Conservation (phyloP, 2,888 invertebrate genomes). For the Drosophila infuscata region DNA sequence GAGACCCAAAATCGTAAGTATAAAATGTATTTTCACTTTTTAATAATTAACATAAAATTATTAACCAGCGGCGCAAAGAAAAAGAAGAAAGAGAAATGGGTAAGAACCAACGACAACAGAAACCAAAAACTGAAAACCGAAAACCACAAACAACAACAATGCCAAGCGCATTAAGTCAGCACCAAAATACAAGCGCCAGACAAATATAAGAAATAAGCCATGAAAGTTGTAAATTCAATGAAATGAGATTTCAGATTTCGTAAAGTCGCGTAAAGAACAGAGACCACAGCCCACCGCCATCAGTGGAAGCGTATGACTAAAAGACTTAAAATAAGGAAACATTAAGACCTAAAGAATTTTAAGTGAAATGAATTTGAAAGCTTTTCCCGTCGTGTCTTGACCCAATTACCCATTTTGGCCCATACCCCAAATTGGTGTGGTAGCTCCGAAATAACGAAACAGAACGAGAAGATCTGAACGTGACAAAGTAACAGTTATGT, state of each 20-base stretch:
- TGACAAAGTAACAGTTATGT: conserved; percentile 56
- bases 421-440: conserved; percentile 48
- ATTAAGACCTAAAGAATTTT: conserved; percentile 70
- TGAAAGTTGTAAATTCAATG: conserved; percentile 68
- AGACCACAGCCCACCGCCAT: conserved; percentile 26
- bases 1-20: conserved; percentile 46
- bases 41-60: conserved; percentile 80
- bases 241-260: conserved; percentile 60
- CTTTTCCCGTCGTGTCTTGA: conserved; percentile 77
- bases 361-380: conserved; percentile 77
- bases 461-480: conserved; percentile 52
- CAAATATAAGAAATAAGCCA: conserved; percentile 60
- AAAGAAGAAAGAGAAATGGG: conserved; percentile 46
- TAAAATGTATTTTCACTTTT: conserved; percentile 75
- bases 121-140: conserved; percentile 8
- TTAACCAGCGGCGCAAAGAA: conserved; percentile 63
- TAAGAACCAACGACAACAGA: conserved; percentile 44
- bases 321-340: conserved; percentile 46
- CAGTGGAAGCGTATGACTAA: conserved; percentile 60
- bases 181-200: conserved; percentile 19
- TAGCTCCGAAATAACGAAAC: conserved; percentile 40
- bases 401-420: conserved; percentile 80
- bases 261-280: conserved; percentile 65
- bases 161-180: conserved; percentile 56
- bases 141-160: conserved; percentile 52